phyloP scores from a whole-genome alignment of 1,140 invertebrate genomes.

The Drosophila subobscura region DNA sequence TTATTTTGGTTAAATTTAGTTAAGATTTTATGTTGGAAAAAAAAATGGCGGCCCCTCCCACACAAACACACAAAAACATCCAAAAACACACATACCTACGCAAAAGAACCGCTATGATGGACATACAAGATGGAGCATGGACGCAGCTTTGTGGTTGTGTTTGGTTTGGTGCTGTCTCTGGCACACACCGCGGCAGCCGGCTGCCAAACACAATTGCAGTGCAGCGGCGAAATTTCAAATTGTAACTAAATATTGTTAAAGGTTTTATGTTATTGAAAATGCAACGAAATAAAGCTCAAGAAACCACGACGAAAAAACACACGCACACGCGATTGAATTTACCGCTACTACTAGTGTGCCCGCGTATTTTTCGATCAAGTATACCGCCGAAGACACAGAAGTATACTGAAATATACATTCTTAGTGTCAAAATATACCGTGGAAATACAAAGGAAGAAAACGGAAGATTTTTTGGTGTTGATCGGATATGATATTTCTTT shows the following conservation, averaged over 20 bases:
- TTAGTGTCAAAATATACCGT: too few relatives aligned
- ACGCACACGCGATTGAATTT: background rate
- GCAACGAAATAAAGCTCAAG: slow-evolving; percentile 58
- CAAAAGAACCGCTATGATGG: slow-evolving; percentile 5
- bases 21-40: slow-evolving; percentile 28
- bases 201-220: slow-evolving; percentile 67
- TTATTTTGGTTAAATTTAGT: slow-evolving; percentile 50
- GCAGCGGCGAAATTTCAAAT: slow-evolving; percentile 44
- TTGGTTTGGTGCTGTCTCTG: slow-evolving; percentile 33
- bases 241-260: slow-evolving; percentile 71
- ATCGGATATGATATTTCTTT: too few relatives aligned
- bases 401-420: too few relatives aligned
- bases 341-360: background rate
- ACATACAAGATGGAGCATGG: background rate
- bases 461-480: too few relatives aligned
- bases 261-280: slow-evolving; percentile 67
- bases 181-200: slow-evolving; percentile 4
- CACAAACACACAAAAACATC: background rate
- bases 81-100: slow-evolving; percentile 1
- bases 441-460: too few relatives aligned
- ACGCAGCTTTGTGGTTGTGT: slow-evolving; percentile 63
- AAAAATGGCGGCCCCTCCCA: background rate
- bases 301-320: slow-evolving; percentile 1
- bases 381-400: too few relatives aligned
- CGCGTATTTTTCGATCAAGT: too few relatives aligned